These are phyloP conservation scores for Procambarus clarkii DNA, from an alignment of 1,140 invertebrate species.

Conservation along the genomic window DNA sequence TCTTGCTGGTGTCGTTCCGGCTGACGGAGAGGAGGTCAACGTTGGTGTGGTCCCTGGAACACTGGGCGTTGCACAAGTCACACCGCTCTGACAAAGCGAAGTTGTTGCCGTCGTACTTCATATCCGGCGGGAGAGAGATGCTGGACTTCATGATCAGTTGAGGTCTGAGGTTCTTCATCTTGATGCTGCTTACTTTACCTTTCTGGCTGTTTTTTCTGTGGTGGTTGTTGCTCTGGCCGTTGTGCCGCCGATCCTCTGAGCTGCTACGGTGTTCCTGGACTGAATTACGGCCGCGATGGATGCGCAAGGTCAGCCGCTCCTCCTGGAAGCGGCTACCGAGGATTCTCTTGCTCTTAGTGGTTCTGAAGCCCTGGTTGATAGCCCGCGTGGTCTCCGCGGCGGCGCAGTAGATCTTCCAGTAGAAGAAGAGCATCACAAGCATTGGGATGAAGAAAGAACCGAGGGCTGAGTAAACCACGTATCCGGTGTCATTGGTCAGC, in stretches of 20 bases:
- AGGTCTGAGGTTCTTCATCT: conserved; percentile 48
- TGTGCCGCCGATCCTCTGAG: conserved; percentile 70
- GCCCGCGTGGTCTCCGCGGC: conserved; percentile 92
- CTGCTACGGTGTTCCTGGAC: conserved; percentile 54
- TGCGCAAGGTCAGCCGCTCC: conserved; percentile 91
- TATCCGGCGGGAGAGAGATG: conserved; percentile 46
- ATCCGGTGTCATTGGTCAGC: conserved; percentile 90
- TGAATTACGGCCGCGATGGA: conserved; percentile 86
- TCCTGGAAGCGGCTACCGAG: conserved; percentile 77
- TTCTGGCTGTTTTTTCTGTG: conserved; percentile 14
- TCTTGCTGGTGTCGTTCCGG: neutral
- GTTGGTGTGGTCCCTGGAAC: conserved; percentile 27
- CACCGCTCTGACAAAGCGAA: conserved; percentile 28
- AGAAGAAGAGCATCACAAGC: conserved; percentile 97
- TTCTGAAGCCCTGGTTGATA: conserved; percentile 94
- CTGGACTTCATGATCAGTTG: conserved; percentile 63
- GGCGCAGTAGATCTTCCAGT: conserved; percentile 95
- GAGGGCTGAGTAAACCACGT: conserved; percentile 90
- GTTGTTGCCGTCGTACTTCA: conserved; percentile 36
- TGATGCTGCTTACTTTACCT: conserved; percentile 41
- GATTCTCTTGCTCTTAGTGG: conserved; percentile 83
- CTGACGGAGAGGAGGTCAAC: conserved; percentile 16
- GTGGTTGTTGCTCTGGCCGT: conserved; percentile 30
- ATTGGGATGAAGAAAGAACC: conserved; percentile 98
- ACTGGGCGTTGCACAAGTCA: conserved; percentile 46